Base-by-base conservation (phyloP, 1,140 invertebrate genomes). In the Latrodectus geometricus region DNA sequence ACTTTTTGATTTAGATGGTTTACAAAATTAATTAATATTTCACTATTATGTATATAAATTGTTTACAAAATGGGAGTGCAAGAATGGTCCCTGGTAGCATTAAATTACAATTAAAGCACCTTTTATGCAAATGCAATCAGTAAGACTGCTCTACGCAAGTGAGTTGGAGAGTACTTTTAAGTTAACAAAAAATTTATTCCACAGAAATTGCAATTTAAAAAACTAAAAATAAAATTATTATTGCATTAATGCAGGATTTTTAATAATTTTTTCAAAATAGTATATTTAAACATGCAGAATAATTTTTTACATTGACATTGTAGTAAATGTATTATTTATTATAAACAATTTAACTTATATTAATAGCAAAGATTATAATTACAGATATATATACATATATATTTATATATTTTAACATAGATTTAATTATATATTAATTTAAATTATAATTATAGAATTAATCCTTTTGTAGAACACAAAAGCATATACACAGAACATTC, bases 11-110 rank as follows among this genome's bases (percentile, higher is more conserved):
- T 14, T 15, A 21, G 8, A 17, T 48, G 54, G 3, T 35, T 9
- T 49, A 79, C 49, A 48, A 48, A 5, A 4, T 65, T 79, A 35
- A 79, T 11, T 14, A 9, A 54, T 48, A 49, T n/a, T 56, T 61
- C 20, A 56, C 61, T 14, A 48, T 11, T 17, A 79, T 15, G 20
- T 15, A 79, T 14, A 15, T 49, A 35, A 65, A 68, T 17, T 48
- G 15, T 17, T 17, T 15, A 14, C 17, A 17, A 23, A n/a, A 52
- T 49, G 20, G 21, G 4, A 69, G 68, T 52, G 50, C 66, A 72
- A 17, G 21, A 81, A 50, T 81, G 79, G 79, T 81, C 79, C 79
- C 79, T 72, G 68, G 20, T 81, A 70, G 35, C 79, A 68, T 72
- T 56, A 20, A 73, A 20, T 35, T 17, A 65, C 14, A 48, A 80